Base-by-base conservation (phyloP, 2,888 invertebrate species). In the Ornithoptera priamus region DNA sequence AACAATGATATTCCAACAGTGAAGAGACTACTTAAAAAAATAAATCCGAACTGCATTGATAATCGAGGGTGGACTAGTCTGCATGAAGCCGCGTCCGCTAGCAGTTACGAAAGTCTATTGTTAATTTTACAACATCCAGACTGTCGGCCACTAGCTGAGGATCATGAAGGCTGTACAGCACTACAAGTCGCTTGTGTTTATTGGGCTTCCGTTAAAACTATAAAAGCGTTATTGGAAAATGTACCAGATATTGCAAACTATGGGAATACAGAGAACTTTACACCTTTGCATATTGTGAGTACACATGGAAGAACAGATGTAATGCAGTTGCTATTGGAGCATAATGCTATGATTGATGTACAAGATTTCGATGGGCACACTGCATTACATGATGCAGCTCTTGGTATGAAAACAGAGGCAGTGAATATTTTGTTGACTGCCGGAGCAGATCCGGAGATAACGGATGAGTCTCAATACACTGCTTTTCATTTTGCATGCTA, bases 41-140 rank as follows among this genome's bases (percentile, higher is more conserved):
- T 87, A 50, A 92, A 92, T 76, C 90, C 92, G 1, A 93, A 93
- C 75, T 86, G 86, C 71, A 85, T 88, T 10, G 93, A 93, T 75
- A 93, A 93, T 71, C 85, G 93, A 77, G 93, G 93, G 8, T 93
- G 93, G 93, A 93, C 93, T 0, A 89, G 93, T 68, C 81, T 93
- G 1, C 93, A 93, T 65, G 93, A 93, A 82, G 93, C 93, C 1
- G 93, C 93, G 1, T 86, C 85, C 17, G 81, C 79, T 58, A 89
- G 93, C 72, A 88, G 87, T 70, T 88, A 86, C 65, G 85, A 91
- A 71, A 82, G 89, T 65, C 72, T 93, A 46, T 62, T 80, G 68
- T 72, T 88, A 6, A 90, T 93, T 71, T 74, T 93, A 73, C 82
- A 86, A 58, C 84, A 88, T 67, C 81, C 81, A 15, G 79, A 80